Base-by-base conservation (phyloP, 1,140 invertebrate species). In the Ericerus pela region DNA sequence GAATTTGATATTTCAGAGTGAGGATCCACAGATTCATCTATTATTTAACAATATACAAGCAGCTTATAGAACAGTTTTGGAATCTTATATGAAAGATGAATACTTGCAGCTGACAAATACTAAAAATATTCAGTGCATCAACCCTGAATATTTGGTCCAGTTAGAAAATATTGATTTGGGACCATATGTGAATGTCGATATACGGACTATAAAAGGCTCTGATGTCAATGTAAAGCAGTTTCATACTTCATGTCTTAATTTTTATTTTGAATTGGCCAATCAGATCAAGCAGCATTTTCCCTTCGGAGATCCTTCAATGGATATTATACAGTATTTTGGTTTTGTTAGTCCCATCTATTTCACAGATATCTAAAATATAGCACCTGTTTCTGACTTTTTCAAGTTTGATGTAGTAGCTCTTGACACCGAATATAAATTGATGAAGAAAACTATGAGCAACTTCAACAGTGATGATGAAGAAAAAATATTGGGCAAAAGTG, bases 21-120 rank as follows among this genome's bases (percentile, higher is more conserved):
- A 54, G 24, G 30, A 14, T 22, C 52, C 18, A 30, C 28, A 54
- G 24, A 54, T 54, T 30, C 30, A n/a, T 54, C 16, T 36, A n/a
- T 14, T 18, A 33, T 54, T 33, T 36, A 11, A 31, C 22, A 36
- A 18, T 24, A 22, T 54, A 18, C 4, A 18, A 10, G 14, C 30
- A 28, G 6, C 31, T n/a, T 36, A 24, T 20, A 18, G 26, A 54
- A 12, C 52, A 4, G 10, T 54, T 18, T 16, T 54, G 18, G 52
- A 54, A 18, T 54, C 2, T 11, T 54, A 54, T 18, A 30, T 54
- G 36, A 33, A 53, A 31, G 10, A 27, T 31, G 30, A 18, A 8
- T 53, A 53, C 12, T 28, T 53, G 11, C 28, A 33, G 12, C 29
- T 20, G 20, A 16, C 18, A 31, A 27, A 31, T 53, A 30, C 33